These are phyloP conservation scores for Knipowitschia caucasica DNA, from an alignment of 2,797 vertebrate species.

Conservation along the genomic window DNA sequence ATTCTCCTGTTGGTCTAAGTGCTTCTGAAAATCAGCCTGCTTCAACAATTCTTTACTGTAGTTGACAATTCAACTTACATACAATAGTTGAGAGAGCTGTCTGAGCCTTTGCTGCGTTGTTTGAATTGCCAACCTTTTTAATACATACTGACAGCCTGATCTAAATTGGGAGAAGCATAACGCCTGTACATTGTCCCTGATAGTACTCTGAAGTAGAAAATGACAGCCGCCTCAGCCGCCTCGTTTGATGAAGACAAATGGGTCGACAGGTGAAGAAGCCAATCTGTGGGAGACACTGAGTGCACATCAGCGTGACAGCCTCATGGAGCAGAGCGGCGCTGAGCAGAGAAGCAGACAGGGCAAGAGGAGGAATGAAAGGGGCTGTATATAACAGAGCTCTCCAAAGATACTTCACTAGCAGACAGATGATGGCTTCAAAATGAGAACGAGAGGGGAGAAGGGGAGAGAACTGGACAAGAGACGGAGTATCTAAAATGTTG, in stretches of 20 bases:
- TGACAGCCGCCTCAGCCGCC: conserved; percentile 17
- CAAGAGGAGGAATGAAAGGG: conserved; percentile 23
- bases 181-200: neutral
- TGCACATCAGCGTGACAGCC: conserved; percentile 27
- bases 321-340: conserved; percentile 14
- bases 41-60: too few species aligned
- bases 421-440: conserved; percentile 14
- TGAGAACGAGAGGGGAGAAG: neutral
- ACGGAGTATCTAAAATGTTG: neutral
- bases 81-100: neutral
- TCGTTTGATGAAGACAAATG: conserved; percentile 46
- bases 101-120: neutral
- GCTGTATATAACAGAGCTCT: conserved; percentile 9
- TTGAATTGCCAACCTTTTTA: neutral
- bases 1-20: neutral
- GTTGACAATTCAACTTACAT: neutral
- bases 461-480: neutral
- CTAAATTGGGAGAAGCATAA: neutral
- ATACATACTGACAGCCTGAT: neutral
- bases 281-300: conserved; percentile 18
- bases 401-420: neutral
- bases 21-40: too few species aligned
- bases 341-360: conserved; percentile 16
- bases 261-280: conserved; percentile 22
- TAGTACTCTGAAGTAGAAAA: conserved; percentile 8